These are phyloP conservation scores for Erynnis tages DNA, from an alignment of 2,888 invertebrate genomes.

Conservation along the genomic window DNA sequence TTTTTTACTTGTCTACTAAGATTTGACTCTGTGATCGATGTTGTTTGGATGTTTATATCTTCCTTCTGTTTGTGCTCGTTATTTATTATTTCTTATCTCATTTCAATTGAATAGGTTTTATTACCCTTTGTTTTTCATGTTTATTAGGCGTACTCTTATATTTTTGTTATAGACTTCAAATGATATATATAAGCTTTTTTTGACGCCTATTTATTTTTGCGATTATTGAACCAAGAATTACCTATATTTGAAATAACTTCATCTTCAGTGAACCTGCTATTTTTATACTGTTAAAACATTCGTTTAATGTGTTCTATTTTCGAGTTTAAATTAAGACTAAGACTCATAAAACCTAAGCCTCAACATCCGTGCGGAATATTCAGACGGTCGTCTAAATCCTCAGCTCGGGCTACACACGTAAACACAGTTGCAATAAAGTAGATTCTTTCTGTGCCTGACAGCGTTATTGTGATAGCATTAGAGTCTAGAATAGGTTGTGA, in stretches of 20 bases:
- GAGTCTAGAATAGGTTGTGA: constrained; percentile 32
- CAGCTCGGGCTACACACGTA: constrained; percentile 32
- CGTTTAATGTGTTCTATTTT: background rate
- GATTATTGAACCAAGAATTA: no score
- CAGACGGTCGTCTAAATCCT: constrained; percentile 27
- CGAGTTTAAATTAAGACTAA: background rate
- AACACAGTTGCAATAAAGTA: constrained; percentile 48
- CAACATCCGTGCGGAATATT: background rate
- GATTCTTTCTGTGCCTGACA: constrained; percentile 35
- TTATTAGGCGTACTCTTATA: background rate
- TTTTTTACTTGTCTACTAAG: constrained; percentile 22
- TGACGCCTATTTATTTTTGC: no score
- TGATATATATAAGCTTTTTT: background rate
- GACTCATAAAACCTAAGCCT: background rate
- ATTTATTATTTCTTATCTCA: constrained; percentile 9
- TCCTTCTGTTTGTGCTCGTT: constrained; percentile 10
- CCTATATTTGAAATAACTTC: background rate
- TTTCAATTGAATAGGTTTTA: background rate
- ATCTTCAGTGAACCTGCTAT: background rate
- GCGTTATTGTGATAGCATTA: constrained; percentile 24
- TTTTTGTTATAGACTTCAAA: background rate
- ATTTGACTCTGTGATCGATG: constrained; percentile 22
- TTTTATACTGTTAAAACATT: no score
- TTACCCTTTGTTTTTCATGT: background rate
- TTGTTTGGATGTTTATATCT: constrained; percentile 16